Evolutionary conservation across 2,797 vertebrate genomes (phyloP).

Genomic region (Paguma larvata): DNA sequence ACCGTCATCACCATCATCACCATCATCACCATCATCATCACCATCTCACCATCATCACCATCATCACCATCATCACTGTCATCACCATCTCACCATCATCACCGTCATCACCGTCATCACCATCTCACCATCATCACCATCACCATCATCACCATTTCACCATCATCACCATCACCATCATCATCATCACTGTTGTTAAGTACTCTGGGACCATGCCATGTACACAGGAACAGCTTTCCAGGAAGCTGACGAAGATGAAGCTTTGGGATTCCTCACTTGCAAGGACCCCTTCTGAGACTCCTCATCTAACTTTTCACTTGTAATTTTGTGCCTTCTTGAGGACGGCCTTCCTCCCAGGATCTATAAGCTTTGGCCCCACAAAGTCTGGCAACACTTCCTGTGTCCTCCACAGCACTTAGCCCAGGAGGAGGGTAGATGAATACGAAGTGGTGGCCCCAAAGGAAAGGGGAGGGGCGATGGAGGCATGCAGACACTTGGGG

Average conservation of each 20-base stretch:
- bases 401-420: neutral
- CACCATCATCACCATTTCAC: neutral
- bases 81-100: rapidly evolving
- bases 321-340: neutral
- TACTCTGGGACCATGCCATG: rapidly evolving
- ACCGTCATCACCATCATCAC: rapidly evolving
- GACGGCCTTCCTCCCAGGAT: neutral
- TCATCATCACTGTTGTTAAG: rapidly evolving
- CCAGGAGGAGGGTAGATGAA: neutral
- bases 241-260: neutral
- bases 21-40: rapidly evolving
- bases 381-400: neutral
- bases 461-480: neutral
- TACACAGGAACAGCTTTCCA: neutral
- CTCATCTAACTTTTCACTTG: neutral
- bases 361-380: neutral
- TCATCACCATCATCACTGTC: rapidly evolving
- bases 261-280: neutral
- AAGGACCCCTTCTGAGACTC: neutral
- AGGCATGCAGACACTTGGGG: neutral
- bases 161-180: neutral
- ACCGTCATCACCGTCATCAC: rapidly evolving
- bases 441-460: neutral
- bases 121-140: neutral
- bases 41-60: neutral